Base-by-base conservation (phyloP, 2,888 invertebrate genomes). In the Mesorhabditis sp. region DNA sequence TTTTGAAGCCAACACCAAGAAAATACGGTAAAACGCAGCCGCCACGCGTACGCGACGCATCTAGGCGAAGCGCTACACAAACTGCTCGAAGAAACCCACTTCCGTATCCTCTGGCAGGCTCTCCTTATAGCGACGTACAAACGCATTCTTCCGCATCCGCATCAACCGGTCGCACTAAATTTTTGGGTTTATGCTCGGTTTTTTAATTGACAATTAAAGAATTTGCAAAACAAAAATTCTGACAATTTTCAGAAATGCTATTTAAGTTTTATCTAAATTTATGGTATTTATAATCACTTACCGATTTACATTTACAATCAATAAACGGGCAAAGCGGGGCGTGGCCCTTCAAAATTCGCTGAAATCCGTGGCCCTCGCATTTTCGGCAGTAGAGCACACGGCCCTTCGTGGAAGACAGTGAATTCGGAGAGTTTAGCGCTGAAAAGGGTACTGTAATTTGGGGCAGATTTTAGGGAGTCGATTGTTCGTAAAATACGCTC, bases 281-380 rank as follows among this genome's bases (percentile, higher is more conserved):
- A 28, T 1, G 28, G 28, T 28, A 2, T 28, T 28, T 28, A 2
- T 28, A 28, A 28, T 2, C 4, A 77, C 80, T 68, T 62, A 81
- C 81, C 67, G 78, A 79, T 74, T 74, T 75, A 65, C 82, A 82
- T 62, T 71, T 71, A 70, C 82, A 82, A 61, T 76, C 69, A 42
- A 76, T 78, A 70, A 78, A 82, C 2, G 81, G 82, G 61, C 82
- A 82, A 28, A 75, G 71, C 4, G 82, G 79, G 3, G 81, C 76
- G 66, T 82, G 82, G 43, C 80, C 79, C 71, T 82, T 82, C 63
- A 82, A 71, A 41, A 78, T 74, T 44, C 74, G 74, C 64, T 78
- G 75, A 45, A 73, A 71, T 7, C 81, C 81, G 67, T 82, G 82
- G 58, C 80, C 80, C 63, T 80, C 80, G 65, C 82, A 82, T 66